A percentile compares a stretch with the other conserved stretches of the same genome.
Conservation (phyloP, 2,113 vertebrate species). For the Eubucco bourcierii region DNA sequence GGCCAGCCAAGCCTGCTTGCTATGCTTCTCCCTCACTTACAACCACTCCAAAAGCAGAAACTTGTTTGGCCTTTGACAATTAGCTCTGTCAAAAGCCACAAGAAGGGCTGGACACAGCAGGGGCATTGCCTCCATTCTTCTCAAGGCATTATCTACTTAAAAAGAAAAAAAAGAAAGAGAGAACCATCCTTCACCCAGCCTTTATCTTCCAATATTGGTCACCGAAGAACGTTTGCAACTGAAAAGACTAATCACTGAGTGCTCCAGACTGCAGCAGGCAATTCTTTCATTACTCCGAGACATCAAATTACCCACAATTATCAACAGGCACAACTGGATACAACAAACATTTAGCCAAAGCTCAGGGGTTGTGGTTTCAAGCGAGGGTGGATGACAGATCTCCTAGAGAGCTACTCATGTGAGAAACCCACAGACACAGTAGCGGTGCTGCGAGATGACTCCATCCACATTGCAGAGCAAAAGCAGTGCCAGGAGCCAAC, state of each 20-base stretch:
- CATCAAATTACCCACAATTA: slow-evolving; percentile 57
- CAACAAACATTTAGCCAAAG: slow-evolving; percentile 41
- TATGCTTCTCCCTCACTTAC: background rate
- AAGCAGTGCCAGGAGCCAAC: background rate
- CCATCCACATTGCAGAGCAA: background rate
- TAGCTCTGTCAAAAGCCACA: background rate
- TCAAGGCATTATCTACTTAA: too few relatives aligned
- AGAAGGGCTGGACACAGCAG: background rate
- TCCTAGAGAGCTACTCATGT: slow-evolving; percentile 17
- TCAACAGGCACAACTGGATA: slow-evolving; percentile 33
- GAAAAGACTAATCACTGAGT: background rate
- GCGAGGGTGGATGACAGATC: background rate
- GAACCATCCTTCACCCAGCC: background rate
- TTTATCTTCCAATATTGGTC: background rate
- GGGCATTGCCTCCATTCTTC: background rate
- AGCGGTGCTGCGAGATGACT: background rate
- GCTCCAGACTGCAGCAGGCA: slow-evolving; percentile 25
- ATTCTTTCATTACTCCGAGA: slow-evolving; percentile 28
- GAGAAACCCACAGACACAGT: slow-evolving; percentile 22
- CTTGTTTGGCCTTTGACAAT: background rate
- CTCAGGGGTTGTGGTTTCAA: background rate
- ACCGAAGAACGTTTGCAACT: background rate
- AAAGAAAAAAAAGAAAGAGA: too few relatives aligned
- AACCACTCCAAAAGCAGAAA: background rate
- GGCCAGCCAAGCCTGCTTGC: background rate